Evolutionary conservation across 2,888 invertebrate genomes (phyloP).

Genomic region (Hylaea fasciaria): DNA sequence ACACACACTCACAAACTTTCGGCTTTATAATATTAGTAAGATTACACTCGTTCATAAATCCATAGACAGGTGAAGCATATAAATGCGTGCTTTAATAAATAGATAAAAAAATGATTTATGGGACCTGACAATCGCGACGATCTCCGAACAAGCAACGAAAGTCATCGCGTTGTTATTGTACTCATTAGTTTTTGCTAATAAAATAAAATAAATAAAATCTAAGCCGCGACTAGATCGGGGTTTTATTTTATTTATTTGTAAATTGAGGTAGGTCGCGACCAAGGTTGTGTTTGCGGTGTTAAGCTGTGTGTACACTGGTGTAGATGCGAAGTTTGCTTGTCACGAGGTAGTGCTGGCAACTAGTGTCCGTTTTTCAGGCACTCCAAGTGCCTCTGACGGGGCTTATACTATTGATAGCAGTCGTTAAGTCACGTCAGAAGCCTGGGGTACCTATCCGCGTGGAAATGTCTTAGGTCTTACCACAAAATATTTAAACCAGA

Average conservation of each 20-base stretch:
- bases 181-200: constrained; percentile 24
- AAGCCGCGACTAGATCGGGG: constrained; percentile 26
- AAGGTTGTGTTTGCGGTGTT: constrained; percentile 43
- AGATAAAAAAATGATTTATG: background rate
- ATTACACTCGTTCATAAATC: too few species aligned
- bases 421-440: too few species aligned
- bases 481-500: too few species aligned
- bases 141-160: constrained; percentile 11
- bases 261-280: constrained; percentile 56
- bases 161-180: constrained; percentile 20
- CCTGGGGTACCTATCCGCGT: too few species aligned
- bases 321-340: background rate
- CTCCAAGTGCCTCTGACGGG: background rate
- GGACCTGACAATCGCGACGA: constrained; percentile 29
- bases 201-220: constrained; percentile 30
- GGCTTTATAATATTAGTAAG: too few species aligned
- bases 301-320: constrained; percentile 8
- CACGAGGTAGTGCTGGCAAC: background rate
- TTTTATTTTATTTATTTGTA: constrained; percentile 30
- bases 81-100: too few species aligned
- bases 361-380: background rate
- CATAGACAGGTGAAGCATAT: too few species aligned
- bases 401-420: too few species aligned
- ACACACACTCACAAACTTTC: too few species aligned
- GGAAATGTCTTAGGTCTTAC: too few species aligned